These are phyloP conservation scores for Rostratula benghalensis DNA, from an alignment of 2,113 vertebrate genomes.

Conservation along the genomic window DNA sequence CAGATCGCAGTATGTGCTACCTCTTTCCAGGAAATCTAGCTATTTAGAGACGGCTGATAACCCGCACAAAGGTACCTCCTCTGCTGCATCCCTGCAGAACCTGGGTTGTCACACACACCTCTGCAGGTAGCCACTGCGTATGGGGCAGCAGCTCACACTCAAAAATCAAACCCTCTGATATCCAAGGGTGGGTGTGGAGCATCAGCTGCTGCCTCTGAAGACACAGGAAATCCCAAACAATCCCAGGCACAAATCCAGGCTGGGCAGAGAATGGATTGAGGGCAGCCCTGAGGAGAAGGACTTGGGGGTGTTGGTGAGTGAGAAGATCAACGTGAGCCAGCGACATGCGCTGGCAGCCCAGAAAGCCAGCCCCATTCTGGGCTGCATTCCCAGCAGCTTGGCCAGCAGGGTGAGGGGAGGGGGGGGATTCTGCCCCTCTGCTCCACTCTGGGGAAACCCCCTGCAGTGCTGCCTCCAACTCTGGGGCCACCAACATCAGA, in stretches of 20 bases:
- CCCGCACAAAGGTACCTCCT: neutral
- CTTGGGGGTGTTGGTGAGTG: neutral
- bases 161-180: neutral
- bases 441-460: neutral
- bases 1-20: neutral
- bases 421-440: neutral
- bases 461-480: neutral
- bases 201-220: neutral
- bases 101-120: neutral
- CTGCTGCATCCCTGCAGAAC: neutral
- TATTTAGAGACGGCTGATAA: neutral
- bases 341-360: neutral
- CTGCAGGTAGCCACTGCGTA: neutral
- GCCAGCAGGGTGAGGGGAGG: neutral
- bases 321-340: neutral
- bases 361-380: neutral
- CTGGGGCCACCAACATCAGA: neutral
- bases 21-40: neutral
- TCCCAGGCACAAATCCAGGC: neutral
- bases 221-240: neutral
- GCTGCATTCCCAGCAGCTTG: neutral
- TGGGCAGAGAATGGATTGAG: neutral
- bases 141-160: neutral
- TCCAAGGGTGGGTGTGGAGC: neutral
- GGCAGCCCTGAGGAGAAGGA: neutral